phyloP scores from a whole-genome alignment of 2,888 invertebrate genomes.

The Antitype chi region DNA sequence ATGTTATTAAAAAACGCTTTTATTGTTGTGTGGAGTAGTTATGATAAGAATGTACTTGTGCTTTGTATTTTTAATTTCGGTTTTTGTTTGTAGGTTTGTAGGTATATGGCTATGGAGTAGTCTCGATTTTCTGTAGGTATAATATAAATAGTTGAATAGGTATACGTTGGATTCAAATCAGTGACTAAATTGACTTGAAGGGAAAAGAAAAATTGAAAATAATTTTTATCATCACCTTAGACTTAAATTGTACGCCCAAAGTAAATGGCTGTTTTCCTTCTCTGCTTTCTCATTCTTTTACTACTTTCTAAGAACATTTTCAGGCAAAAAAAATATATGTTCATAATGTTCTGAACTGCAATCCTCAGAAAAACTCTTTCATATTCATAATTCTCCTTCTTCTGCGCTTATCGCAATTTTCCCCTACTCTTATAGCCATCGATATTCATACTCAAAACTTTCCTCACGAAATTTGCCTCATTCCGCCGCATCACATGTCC shows the following conservation, averaged over 20 bases:
- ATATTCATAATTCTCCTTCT: not conserved
- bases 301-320: not conserved
- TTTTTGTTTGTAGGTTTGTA: not conserved
- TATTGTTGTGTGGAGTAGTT: constrained; percentile 39
- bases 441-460: too few relatives aligned
- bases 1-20: constrained; percentile 45
- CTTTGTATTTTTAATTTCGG: constrained; percentile 8
- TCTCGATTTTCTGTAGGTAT: not conserved
- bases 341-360: not conserved
- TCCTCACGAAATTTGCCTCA: too few relatives aligned
- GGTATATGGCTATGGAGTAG: not conserved
- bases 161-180: not conserved
- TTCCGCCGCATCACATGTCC: too few relatives aligned
- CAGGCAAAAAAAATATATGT: not conserved
- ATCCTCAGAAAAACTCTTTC: not conserved
- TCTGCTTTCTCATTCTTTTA: not conserved
- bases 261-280: not conserved
- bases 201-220: not conserved
- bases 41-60: constrained; percentile 1
- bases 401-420: not conserved
- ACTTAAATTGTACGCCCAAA: not conserved
- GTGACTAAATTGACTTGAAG: not conserved
- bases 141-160: not conserved
- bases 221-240: not conserved
- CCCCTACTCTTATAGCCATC: too few relatives aligned